These are phyloP conservation scores for Pipra filicauda DNA, from an alignment of 2,113 vertebrate species.

Conservation along the genomic window DNA sequence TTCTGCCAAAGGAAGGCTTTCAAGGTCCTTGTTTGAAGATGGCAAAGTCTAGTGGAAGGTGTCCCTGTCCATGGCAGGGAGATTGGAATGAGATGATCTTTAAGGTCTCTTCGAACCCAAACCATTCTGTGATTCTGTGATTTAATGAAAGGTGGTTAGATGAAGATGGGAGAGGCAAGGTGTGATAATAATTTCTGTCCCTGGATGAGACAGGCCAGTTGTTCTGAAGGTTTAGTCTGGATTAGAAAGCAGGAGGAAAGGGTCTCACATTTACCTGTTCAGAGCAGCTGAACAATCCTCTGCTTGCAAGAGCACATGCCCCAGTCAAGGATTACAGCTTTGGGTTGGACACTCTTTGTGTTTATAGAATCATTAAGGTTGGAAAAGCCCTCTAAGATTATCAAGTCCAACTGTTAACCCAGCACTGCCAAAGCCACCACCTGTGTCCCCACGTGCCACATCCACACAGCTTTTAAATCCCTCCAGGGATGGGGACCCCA, in stretches of 20 bases:
- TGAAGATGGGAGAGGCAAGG: background rate
- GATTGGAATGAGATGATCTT: background rate
- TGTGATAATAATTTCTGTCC: background rate
- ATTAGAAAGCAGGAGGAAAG: background rate
- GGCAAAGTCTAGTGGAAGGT: background rate
- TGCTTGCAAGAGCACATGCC: background rate
- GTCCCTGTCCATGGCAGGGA: background rate
- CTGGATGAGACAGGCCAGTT: background rate
- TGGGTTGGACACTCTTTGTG: background rate
- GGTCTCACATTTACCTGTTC: background rate
- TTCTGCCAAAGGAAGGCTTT: background rate
- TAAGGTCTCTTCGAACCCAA: background rate
- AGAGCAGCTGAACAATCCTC: background rate
- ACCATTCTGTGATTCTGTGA: background rate
- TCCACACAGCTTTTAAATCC: fast-evolving
- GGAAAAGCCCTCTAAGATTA: background rate
- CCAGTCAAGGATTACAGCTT: background rate
- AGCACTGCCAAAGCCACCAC: background rate
- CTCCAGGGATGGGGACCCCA: background rate
- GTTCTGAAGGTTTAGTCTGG: background rate
- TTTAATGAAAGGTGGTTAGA: background rate
- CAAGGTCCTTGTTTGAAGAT: background rate
- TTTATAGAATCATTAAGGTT: background rate
- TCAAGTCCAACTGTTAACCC: background rate
- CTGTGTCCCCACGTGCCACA: background rate